Percentiles rank a stretch among this genome's conserved stretches.
phyloP scores from a whole-genome alignment of 2,888 invertebrate species.

The Phortica magna region DNA sequence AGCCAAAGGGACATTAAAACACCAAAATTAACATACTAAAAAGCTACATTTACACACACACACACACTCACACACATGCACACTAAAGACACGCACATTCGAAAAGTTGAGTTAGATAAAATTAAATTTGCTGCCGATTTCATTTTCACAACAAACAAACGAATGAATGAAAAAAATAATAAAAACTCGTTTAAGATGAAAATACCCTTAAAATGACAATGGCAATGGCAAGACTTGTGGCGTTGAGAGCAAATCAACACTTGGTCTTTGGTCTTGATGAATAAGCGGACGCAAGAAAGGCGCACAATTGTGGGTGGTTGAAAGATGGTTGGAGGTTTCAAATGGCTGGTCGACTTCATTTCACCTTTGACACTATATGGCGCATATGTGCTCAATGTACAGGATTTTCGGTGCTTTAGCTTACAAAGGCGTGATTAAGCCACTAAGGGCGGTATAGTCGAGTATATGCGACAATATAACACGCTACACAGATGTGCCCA shows the following conservation, averaged over 20 bases:
- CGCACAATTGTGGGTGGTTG: not conserved
- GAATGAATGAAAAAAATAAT: conserved; percentile 42
- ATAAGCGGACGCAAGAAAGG: conserved; percentile 31
- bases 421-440: not conserved
- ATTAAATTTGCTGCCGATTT: conserved; percentile 21
- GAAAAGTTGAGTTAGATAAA: conserved; percentile 12
- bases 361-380: conserved; percentile 61
- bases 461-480: no score
- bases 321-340: not conserved
- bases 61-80: conserved; percentile 12
- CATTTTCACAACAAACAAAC: conserved; percentile 54
- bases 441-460: no score
- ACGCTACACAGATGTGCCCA: no score
- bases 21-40: conserved; percentile 63
- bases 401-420: conserved; percentile 1
- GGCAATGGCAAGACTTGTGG: conserved; percentile 1
- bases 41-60: conserved; percentile 22
- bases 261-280: conserved; percentile 12
- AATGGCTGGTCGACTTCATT: conserved; percentile 47
- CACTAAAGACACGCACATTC: conserved; percentile 10
- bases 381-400: not conserved
- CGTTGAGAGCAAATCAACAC: conserved; percentile 53
- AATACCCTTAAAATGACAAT: conserved; percentile 26
- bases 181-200: conserved; percentile 34
- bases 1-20: conserved; percentile 32